phyloP scores from a whole-genome alignment of 1,140 invertebrate species.

The Leptinotarsa lineolata region DNA sequence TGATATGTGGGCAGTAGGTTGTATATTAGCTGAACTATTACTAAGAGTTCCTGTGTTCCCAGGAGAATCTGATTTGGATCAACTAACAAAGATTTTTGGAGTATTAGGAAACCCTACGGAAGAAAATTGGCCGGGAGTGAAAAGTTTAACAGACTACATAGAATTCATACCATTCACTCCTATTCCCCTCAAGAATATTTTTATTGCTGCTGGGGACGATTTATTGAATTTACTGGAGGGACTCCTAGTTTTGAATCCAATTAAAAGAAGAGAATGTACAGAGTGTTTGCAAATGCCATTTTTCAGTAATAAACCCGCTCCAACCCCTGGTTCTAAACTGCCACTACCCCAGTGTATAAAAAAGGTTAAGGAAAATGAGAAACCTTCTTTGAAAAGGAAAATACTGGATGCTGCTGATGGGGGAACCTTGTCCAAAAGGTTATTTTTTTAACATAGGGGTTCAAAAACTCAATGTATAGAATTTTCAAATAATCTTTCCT shows the following conservation, averaged over 20 bases:
- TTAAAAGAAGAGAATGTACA: constrained; percentile 80
- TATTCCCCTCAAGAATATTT: constrained; percentile 87
- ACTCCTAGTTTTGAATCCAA: constrained; percentile 84
- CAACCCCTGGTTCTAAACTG: constrained; percentile 77
- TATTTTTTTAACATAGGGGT: constrained; percentile 51
- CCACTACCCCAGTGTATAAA: constrained; percentile 74
- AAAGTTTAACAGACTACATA: constrained; percentile 87
- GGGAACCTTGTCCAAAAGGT: constrained; percentile 67
- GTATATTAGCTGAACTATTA: constrained; percentile 95
- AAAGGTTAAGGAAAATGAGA: constrained; percentile 64
- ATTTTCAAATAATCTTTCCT: no score
- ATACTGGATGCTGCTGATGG: constrained; percentile 72
- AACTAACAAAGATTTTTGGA: constrained; percentile 91
- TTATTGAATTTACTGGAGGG: constrained; percentile 82
- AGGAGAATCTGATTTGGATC: constrained; percentile 96
- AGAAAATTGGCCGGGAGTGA: constrained; percentile 89
- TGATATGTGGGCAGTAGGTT: constrained; percentile 99
- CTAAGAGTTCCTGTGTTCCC: constrained; percentile 91
- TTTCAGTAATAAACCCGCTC: constrained; percentile 88
- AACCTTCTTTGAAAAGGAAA: constrained; percentile 76
- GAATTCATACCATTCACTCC: constrained; percentile 86
- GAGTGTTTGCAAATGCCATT: constrained; percentile 82
- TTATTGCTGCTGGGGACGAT: constrained; percentile 94
- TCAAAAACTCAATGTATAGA: no score
- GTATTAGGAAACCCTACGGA: constrained; percentile 89